phyloP scores from a whole-genome alignment of 2,888 invertebrate genomes.

The Bimastos eiseni region DNA sequence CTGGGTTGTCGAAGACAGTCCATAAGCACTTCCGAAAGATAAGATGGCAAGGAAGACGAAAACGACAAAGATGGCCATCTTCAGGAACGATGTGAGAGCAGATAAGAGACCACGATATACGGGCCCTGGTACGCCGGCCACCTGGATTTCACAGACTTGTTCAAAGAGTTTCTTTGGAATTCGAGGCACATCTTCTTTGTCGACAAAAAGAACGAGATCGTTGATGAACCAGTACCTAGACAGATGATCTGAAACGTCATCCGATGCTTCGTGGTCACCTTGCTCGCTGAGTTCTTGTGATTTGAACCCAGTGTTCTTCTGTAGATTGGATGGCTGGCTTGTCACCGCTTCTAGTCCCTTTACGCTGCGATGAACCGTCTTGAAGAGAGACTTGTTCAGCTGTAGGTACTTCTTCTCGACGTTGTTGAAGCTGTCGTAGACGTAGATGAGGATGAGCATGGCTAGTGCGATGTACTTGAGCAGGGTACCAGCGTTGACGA shows the following conservation, averaged over 20 bases:
- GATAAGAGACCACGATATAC: conserved; percentile 56
- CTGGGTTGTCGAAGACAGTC: conserved; percentile 59
- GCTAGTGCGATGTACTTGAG: conserved; percentile 57
- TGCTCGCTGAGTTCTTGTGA: conserved; percentile 45
- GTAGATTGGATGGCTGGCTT: conserved; percentile 44
- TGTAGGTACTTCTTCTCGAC: conserved; percentile 56
- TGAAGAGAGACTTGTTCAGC: conserved; percentile 53
- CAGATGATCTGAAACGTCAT: conserved; percentile 38
- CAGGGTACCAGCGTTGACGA: conserved; percentile 57
- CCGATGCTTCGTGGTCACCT: conserved; percentile 44
- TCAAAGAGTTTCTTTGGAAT: conserved; percentile 58
- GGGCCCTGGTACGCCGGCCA: conserved; percentile 59
- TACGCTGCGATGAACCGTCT: background rate
- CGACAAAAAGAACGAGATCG: conserved; percentile 58
- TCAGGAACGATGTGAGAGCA: conserved; percentile 57
- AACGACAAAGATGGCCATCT: conserved; percentile 57
- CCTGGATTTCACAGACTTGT: conserved; percentile 55
- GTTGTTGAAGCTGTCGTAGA: conserved; percentile 59
- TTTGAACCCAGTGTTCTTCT: conserved; percentile 52
- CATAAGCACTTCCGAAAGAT: conserved; percentile 57
- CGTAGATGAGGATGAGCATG: conserved; percentile 58
- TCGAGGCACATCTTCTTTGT: conserved; percentile 58
- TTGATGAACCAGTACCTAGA: conserved; percentile 54
- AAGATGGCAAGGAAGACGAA: conserved; percentile 60
- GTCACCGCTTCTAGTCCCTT: conserved; percentile 31